Percentiles rank a stretch among this genome's conserved stretches.
phyloP scores from a whole-genome alignment of 2,113 vertebrate genomes.

The Cairina moschata region DNA sequence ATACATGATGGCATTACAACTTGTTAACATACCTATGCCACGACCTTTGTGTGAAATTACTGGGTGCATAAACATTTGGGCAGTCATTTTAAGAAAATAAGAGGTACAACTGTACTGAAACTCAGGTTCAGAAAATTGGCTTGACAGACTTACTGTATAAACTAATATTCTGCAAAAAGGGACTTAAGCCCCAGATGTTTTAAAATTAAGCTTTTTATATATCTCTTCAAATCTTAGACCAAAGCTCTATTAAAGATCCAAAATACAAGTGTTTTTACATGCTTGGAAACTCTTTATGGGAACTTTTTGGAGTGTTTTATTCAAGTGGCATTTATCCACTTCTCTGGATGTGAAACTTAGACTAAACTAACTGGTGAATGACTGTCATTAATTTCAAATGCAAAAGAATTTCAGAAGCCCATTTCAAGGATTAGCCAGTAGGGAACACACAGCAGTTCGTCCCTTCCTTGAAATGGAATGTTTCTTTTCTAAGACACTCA shows the following conservation, averaged over 20 bases:
- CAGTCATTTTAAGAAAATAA: neutral
- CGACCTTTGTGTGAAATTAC: neutral
- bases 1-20: neutral
- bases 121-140: neutral
- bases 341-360: constrained; percentile 4
- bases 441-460: constrained; percentile 26
- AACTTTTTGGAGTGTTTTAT: neutral
- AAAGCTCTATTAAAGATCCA: neutral
- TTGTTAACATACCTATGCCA: neutral
- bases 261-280: neutral
- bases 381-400: constrained; percentile 23
- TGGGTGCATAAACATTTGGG: neutral
- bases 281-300: neutral
- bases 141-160: neutral
- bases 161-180: neutral
- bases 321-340: neutral
- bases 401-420: constrained; percentile 29
- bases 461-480: constrained; percentile 12
- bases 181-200: neutral
- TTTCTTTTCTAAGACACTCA: constrained; percentile 28
- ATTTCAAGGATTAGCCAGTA: constrained; percentile 46
- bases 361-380: constrained; percentile 29
- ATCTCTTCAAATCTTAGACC: neutral
- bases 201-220: neutral
- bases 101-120: neutral